phyloP scores from a whole-genome alignment of 2,797 vertebrate genomes.

The Xiphophorus birchmanni region DNA sequence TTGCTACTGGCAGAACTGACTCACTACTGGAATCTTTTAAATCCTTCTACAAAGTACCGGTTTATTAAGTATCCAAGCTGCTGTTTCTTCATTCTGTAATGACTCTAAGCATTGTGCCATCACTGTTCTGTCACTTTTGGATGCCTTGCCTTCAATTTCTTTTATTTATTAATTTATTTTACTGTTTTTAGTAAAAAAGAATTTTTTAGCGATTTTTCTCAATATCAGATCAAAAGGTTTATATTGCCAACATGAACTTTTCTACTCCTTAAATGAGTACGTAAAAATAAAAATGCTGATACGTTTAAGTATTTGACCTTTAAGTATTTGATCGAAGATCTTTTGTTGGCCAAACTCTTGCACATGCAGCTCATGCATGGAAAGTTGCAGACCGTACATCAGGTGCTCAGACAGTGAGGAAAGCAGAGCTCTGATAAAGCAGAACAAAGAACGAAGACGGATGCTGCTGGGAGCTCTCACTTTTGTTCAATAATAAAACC shows the following conservation, averaged over 20 bases:
- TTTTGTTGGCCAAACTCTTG: conserved; percentile 26
- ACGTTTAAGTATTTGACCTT: not conserved
- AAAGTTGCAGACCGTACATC: conserved; percentile 47
- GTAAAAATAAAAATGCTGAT: not conserved
- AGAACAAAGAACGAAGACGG: conserved; percentile 27
- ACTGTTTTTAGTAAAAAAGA: not conserved
- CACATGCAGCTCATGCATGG: conserved; percentile 48
- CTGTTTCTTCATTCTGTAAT: too few relatives aligned
- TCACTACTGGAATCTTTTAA: not conserved
- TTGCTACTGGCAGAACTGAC: not conserved
- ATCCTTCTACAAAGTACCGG: not conserved
- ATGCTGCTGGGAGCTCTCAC: conserved; percentile 67
- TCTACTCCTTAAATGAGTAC: not conserved
- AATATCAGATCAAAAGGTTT: not conserved
- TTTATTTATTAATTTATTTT: not conserved
- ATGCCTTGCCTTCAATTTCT: not conserved
- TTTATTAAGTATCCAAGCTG: not conserved
- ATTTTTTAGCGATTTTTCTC: not conserved
- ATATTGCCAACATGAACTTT: not conserved
- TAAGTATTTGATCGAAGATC: conserved; percentile 40
- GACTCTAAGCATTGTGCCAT: not conserved
- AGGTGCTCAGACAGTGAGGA: conserved; percentile 21
- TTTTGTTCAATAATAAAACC: conserved; percentile 72
- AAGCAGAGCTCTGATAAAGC: conserved; percentile 30
- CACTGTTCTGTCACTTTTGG: not conserved